phyloP scores from a whole-genome alignment of 2,888 invertebrate species.

The Hanleya hanleyi region DNA sequence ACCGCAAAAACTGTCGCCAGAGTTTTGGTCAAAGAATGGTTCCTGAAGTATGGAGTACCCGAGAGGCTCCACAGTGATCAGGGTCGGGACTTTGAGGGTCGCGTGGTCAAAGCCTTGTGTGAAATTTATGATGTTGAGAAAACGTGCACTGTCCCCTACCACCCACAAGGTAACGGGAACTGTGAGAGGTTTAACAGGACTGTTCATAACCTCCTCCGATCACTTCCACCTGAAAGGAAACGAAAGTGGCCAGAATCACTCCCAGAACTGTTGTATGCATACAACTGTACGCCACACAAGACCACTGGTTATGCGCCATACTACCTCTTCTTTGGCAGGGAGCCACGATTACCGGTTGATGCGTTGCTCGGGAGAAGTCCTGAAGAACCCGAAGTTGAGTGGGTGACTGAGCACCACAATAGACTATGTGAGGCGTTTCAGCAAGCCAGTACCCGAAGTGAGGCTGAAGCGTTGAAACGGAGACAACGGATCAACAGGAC shows the following conservation, averaged over 20 bases:
- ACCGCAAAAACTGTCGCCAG: slow-evolving; percentile 38
- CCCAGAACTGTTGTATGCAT: slow-evolving; percentile 27
- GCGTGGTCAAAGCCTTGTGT: slow-evolving; percentile 35
- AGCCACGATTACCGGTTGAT: slow-evolving; percentile 25
- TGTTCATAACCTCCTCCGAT: slow-evolving; percentile 34
- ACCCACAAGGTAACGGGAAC: slow-evolving; percentile 40
- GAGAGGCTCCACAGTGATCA: slow-evolving; percentile 41
- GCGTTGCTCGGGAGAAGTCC: slow-evolving; percentile 6
- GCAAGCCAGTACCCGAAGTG: neutral
- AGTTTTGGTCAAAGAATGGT: slow-evolving; percentile 40
- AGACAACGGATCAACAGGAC: neutral
- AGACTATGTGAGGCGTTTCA: neutral
- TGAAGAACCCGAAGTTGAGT: neutral
- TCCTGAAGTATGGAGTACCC: slow-evolving; percentile 41
- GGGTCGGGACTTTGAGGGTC: slow-evolving; percentile 37
- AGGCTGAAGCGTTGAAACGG: neutral
- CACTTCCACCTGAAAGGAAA: slow-evolving; percentile 29
- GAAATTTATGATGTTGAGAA: slow-evolving; percentile 35
- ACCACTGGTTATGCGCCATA: slow-evolving; percentile 20
- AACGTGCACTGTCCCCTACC: slow-evolving; percentile 38
- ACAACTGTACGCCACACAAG: slow-evolving; percentile 22
- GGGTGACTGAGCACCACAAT: neutral
- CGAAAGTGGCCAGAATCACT: slow-evolving; percentile 35
- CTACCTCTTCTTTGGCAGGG: slow-evolving; percentile 26
- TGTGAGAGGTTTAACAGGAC: slow-evolving; percentile 46